Conservation (phyloP, 1,140 invertebrate species). For the Nylanderia fulva region DNA sequence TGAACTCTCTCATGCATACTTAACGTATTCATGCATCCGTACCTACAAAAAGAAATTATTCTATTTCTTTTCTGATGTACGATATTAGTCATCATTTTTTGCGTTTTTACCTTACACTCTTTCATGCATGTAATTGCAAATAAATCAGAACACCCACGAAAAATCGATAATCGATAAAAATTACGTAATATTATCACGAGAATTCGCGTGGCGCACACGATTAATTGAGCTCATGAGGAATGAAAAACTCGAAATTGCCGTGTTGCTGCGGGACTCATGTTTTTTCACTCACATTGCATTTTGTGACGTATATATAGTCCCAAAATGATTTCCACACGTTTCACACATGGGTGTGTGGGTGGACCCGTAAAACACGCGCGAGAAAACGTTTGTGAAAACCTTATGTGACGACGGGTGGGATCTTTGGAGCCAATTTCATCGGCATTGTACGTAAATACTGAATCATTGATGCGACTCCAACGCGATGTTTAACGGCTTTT, state of each 20-base stretch:
- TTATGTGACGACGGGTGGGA: conserved; percentile 76
- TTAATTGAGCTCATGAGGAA: conserved; percentile 59
- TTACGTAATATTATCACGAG: conserved; percentile 3
- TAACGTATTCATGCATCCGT: conserved; percentile 29
- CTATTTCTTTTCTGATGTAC: background rate
- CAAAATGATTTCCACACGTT: conserved; percentile 72
- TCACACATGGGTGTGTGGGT: no score
- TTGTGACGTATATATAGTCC: conserved; percentile 4
- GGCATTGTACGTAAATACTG: conserved; percentile 82
- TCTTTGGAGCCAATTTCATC: conserved; percentile 79
- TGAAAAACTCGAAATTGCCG: conserved; percentile 33
- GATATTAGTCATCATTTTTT: conserved; percentile 15
- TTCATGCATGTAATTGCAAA: background rate
- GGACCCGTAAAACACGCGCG: conserved; percentile 6
- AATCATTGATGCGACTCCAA: conserved; percentile 76
- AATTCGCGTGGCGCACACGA: background rate
- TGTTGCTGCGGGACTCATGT: background rate
- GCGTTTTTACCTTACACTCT: background rate
- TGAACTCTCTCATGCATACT: conserved; percentile 27
- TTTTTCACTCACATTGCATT: background rate
- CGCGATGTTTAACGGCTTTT: conserved; percentile 81
- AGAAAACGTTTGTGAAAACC: conserved; percentile 70
- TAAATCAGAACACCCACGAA: conserved; percentile 22
- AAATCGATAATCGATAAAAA: conserved; percentile 17
- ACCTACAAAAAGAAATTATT: background rate